These are phyloP conservation scores for Physella acuta DNA, from an alignment of 1,140 invertebrate species.

Conservation along the genomic window DNA sequence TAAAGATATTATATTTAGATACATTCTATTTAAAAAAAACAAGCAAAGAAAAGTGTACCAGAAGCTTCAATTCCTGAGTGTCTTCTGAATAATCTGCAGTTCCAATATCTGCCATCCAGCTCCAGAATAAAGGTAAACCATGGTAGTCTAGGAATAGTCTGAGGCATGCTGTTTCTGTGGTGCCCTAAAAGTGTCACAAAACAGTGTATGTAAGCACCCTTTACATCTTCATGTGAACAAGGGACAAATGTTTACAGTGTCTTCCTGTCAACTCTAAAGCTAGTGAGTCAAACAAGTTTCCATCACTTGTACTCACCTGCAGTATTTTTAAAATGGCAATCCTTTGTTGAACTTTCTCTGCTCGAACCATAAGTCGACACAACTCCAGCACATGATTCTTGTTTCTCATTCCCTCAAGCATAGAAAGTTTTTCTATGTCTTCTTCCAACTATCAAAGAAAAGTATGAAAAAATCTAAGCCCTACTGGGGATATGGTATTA, in stretches of 20 bases:
- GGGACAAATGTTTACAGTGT: too few species aligned
- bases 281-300: too few species aligned
- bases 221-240: not conserved
- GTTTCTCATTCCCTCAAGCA: conserved; percentile 77
- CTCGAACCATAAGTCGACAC: conserved; percentile 87
- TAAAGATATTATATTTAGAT: too few species aligned
- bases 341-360: conserved; percentile 76
- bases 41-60: conserved; percentile 59
- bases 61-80: conserved; percentile 60
- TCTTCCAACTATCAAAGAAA: conserved; percentile 51
- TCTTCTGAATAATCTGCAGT: conserved; percentile 61
- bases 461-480: too few species aligned
- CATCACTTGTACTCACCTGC: too few species aligned
- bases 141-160: conserved; percentile 93
- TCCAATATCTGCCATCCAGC: conserved; percentile 74
- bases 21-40: too few species aligned
- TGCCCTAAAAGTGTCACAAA: conserved; percentile 51
- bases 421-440: conserved; percentile 56
- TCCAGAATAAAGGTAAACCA: conserved; percentile 83
- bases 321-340: conserved; percentile 68
- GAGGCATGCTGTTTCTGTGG: conserved; percentile 60
- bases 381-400: conserved; percentile 83
- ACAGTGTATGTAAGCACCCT: conserved; percentile 11
- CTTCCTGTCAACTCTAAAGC: not conserved
- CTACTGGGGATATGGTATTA: too few species aligned